Percentiles rank a stretch among this genome's conserved stretches.
phyloP scores from a whole-genome alignment of 2,113 vertebrate species.

The Malurus alboscapulatus region DNA sequence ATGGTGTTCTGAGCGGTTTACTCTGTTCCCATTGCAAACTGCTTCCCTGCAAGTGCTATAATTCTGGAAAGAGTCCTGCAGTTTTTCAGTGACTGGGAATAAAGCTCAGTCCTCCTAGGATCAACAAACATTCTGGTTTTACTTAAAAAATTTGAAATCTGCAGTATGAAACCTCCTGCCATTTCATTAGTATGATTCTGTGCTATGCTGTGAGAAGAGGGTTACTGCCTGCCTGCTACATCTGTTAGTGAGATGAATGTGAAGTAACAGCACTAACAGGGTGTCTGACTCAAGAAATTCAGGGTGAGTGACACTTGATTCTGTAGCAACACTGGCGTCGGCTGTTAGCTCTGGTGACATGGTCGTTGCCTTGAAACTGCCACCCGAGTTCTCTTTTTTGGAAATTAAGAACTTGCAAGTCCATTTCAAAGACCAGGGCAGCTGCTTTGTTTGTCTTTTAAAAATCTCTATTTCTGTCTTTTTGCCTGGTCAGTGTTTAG shows the following conservation, averaged over 20 bases:
- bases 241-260: neutral
- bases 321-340: neutral
- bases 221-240: neutral
- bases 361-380: neutral
- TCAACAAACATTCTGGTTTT: neutral
- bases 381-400: neutral
- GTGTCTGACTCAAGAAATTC: constrained; percentile 24
- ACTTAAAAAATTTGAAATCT: neutral
- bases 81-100: neutral
- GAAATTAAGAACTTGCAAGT: neutral
- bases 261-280: neutral
- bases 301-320: constrained; percentile 32
- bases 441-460: constrained; percentile 51
- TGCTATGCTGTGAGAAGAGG: neutral
- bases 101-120: neutral
- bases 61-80: neutral
- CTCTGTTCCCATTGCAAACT: neutral
- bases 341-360: constrained; percentile 11
- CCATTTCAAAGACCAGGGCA: constrained; percentile 27
- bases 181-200: neutral
- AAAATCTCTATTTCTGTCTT: constrained; percentile 9
- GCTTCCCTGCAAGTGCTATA: neutral
- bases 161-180: neutral
- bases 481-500: constrained; percentile 58
- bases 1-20: neutral